Evolutionary conservation across 1,140 invertebrate genomes (phyloP).

Genomic region (Drosophila sulfurigaster): DNA sequence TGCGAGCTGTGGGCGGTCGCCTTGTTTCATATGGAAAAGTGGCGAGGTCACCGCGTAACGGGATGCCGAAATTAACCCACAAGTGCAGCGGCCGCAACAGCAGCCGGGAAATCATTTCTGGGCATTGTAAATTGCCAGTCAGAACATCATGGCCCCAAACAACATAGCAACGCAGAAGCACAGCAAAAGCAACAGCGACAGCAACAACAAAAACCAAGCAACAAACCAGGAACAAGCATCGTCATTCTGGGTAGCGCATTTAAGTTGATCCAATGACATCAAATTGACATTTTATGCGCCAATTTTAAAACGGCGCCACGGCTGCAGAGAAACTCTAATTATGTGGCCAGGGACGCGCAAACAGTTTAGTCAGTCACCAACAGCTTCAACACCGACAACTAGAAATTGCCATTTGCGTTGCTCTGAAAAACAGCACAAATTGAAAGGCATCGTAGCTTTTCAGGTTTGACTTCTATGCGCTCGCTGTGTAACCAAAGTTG

Average conservation of each 20-base stretch:
- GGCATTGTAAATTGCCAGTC: conserved; percentile 60
- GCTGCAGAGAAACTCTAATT: conserved; percentile 71
- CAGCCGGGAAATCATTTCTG: conserved; percentile 46
- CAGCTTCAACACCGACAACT: not conserved
- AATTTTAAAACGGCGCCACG: conserved; percentile 76
- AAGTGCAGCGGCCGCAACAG: conserved; percentile 51
- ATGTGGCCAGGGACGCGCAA: conserved; percentile 72
- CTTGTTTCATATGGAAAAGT: conserved; percentile 54
- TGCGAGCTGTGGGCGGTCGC: conserved; percentile 20
- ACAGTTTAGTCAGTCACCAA: conserved; percentile 58
- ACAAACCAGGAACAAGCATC: conserved; percentile 24
- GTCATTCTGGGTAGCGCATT: conserved; percentile 59
- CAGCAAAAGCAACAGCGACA: conserved; percentile 10
- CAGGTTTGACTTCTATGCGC: not conserved
- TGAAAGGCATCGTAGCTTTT: conserved; percentile 11
- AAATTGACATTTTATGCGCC: conserved; percentile 83
- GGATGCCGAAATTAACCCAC: conserved; percentile 73
- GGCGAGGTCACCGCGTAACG: conserved; percentile 54
- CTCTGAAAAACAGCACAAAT: not conserved
- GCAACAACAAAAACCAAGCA: conserved; percentile 6
- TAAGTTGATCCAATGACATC: conserved; percentile 83
- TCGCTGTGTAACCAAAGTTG: not conserved
- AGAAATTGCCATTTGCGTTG: conserved; percentile 1
- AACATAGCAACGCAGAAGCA: conserved; percentile 11
- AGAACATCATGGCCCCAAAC: conserved; percentile 50